phyloP scores from a whole-genome alignment of 1,140 invertebrate species.

The Phocides pigmalion region DNA sequence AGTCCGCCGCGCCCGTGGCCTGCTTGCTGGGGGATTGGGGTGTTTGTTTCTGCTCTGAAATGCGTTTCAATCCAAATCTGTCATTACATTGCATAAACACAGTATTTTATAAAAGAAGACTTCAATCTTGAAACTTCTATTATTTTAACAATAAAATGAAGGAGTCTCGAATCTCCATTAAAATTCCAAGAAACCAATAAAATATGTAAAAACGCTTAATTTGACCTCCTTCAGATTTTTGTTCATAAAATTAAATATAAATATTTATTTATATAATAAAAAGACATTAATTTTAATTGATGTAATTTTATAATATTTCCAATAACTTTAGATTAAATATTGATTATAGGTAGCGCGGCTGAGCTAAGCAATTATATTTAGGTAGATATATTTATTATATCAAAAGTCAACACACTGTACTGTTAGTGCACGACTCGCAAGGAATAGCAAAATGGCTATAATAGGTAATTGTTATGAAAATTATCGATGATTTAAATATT shows the following conservation, averaged over 20 bases:
- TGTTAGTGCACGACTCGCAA: conserved; percentile 19
- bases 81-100: conserved; percentile 2
- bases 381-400: neutral
- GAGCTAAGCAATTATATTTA: conserved; percentile 17
- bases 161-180: no score
- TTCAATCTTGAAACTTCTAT: neutral
- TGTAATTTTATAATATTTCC: neutral
- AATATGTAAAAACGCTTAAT: neutral
- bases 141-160: no score
- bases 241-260: no score
- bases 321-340: conserved; percentile 11
- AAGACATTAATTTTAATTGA: neutral
- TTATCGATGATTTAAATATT: conserved; percentile 36
- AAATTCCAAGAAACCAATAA: no score
- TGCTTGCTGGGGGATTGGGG: conserved; percentile 88
- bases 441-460: conserved; percentile 27
- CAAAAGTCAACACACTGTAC: conserved; percentile 26
- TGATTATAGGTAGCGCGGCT: conserved; percentile 14
- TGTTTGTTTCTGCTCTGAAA: conserved; percentile 93
- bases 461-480: conserved; percentile 26
- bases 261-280: neutral
- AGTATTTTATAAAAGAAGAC: neutral
- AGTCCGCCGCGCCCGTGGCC: conserved; percentile 91
- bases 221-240: neutral
- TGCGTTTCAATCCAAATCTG: conserved; percentile 4